Evolutionary conservation across 37 sponge, comb jelly and placozoan species (phyloP).

Genomic region (Beroe ovata): DNA sequence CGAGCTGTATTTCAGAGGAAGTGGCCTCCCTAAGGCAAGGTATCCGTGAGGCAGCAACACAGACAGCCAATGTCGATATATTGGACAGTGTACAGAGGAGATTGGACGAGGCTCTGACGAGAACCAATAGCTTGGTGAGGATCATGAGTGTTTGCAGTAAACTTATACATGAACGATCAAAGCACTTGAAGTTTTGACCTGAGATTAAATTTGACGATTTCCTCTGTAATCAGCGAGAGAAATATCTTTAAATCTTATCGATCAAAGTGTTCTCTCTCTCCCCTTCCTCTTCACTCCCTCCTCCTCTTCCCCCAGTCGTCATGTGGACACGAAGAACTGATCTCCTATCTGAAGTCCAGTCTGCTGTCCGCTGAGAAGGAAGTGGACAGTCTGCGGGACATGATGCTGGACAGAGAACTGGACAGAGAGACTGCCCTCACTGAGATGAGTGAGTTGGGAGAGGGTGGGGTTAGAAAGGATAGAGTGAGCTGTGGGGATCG

Average conservation of each 20-base stretch:
- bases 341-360: not conserved
- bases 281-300: not conserved
- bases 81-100: conserved; percentile 35
- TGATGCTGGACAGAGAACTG: conserved; percentile 18
- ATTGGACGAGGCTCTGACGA: conserved; percentile 31
- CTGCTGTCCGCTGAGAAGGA: not conserved
- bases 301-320: not conserved
- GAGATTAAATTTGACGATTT: too few species aligned
- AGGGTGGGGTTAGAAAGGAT: too few species aligned
- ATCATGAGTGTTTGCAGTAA: too few species aligned
- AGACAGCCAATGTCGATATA: not conserved
- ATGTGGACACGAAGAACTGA: conserved; percentile 51
- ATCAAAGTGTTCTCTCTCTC: too few species aligned
- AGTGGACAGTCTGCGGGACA: not conserved
- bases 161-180: too few species aligned
- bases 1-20: conserved; percentile 26
- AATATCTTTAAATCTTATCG: too few species aligned
- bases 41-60: conserved; percentile 22
- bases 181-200: too few species aligned
- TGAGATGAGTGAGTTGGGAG: conserved; percentile 4
- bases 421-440: conserved; percentile 33
- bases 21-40: conserved; percentile 23
- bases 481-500: too few species aligned
- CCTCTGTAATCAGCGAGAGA: too few species aligned
- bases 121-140: conserved; percentile 46